Evolutionary conservation across 2,888 invertebrate genomes (phyloP).

Genomic region (Dolichopus griseipennis): DNA sequence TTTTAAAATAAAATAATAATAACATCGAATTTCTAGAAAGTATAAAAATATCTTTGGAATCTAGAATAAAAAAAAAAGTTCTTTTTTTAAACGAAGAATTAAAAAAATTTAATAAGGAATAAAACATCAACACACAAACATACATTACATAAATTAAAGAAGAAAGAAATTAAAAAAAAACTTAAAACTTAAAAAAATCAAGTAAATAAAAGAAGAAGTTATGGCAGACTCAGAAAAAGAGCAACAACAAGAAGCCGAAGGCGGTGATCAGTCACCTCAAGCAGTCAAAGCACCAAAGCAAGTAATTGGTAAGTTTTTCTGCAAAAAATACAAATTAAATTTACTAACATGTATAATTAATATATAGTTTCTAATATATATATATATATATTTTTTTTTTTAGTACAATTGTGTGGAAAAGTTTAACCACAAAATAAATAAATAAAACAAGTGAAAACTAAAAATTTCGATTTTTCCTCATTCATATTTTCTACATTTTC

Average conservation of each 20-base stretch:
- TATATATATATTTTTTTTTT: not conserved
- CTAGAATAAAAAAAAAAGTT: not conserved
- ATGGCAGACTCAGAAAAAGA: constrained; percentile 93
- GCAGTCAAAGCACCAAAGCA: constrained; percentile 56
- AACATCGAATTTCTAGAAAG: no score
- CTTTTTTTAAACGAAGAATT: not conserved
- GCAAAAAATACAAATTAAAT: not conserved
- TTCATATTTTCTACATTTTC: no score
- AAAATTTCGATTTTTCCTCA: not conserved
- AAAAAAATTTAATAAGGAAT: not conserved
- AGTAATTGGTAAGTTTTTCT: constrained; percentile 63
- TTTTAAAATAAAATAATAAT: not conserved
- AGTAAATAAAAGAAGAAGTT: constrained; percentile 45
- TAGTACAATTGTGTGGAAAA: not conserved
- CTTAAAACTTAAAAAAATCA: no score
- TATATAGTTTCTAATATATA: no score
- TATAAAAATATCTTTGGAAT: no score
- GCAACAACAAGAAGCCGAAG: constrained; percentile 45
- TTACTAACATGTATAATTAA: no score
- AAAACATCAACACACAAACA: not conserved
- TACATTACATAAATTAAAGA: not conserved
- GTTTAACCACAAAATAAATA: not conserved
- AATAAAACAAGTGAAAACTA: not conserved
- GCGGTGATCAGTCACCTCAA: constrained; percentile 36
- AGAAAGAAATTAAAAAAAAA: constrained; percentile 52